Conservation (phyloP, 1,140 invertebrate genomes). For the Colletes gigas region DNA sequence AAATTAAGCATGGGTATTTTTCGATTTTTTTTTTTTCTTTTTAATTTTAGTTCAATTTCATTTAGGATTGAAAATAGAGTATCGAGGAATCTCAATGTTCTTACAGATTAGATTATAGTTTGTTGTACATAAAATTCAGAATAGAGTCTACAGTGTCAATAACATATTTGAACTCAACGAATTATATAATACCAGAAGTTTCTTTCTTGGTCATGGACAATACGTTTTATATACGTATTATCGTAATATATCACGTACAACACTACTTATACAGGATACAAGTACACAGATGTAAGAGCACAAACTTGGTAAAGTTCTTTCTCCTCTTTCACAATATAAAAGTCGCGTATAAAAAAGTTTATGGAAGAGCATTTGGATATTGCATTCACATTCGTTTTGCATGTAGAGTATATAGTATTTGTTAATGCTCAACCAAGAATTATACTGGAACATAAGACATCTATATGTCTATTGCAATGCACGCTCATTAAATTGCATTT, state of each 20-base stretch:
- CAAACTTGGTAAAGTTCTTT: slow-evolving; percentile 48
- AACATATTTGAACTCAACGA: slow-evolving; percentile 53
- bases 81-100: slow-evolving; percentile 44
- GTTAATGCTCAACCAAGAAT: slow-evolving; percentile 50
- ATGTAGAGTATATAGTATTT: slow-evolving; percentile 22
- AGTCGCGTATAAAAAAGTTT: slow-evolving; percentile 49
- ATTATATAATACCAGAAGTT: slow-evolving; percentile 54
- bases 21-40: neutral
- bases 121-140: slow-evolving; percentile 60
- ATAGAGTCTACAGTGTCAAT: slow-evolving; percentile 55
- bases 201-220: slow-evolving; percentile 47
- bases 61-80: slow-evolving; percentile 35
- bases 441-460: slow-evolving; percentile 14
- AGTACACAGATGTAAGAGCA: slow-evolving; percentile 58
- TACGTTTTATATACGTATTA: slow-evolving; percentile 33
- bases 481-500: slow-evolving; percentile 14
- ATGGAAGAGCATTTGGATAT: slow-evolving; percentile 56
- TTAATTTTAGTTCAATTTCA: neutral
- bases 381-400: slow-evolving; percentile 35
- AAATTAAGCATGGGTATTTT: neutral
- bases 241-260: slow-evolving; percentile 41
- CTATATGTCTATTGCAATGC: slow-evolving; percentile 16
- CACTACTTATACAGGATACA: slow-evolving; percentile 57
- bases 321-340: slow-evolving; percentile 49
- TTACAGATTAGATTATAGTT: slow-evolving; percentile 51